Conservation (phyloP, 1,140 invertebrate species). For the Drosophila bocqueti region DNA sequence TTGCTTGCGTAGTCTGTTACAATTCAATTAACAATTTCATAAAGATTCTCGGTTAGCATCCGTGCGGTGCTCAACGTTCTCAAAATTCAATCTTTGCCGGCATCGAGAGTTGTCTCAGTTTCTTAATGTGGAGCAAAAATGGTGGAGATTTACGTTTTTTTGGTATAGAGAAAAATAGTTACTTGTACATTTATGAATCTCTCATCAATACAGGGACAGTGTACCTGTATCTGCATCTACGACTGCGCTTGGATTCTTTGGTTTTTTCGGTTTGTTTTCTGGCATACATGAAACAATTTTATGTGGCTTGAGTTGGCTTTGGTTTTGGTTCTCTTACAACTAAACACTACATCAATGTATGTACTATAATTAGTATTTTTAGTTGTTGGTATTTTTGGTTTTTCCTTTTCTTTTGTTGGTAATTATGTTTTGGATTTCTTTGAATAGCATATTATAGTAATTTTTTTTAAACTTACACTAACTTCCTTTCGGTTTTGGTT, state of each 20-base stretch:
- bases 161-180: slow-evolving; percentile 79
- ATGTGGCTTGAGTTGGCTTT: slow-evolving; percentile 56
- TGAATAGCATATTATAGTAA: slow-evolving; percentile 81
- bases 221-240: slow-evolving; percentile 32
- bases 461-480: slow-evolving; percentile 58
- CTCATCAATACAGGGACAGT: slow-evolving; percentile 35
- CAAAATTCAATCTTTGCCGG: slow-evolving; percentile 53
- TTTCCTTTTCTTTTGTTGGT: slow-evolving; percentile 62
- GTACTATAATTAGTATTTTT: slow-evolving; percentile 84
- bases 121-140: slow-evolving; percentile 78
- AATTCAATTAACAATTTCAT: slow-evolving; percentile 56
- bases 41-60: slow-evolving; percentile 39
- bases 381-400: slow-evolving; percentile 61
- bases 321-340: slow-evolving; percentile 59
- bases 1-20: slow-evolving; percentile 77
- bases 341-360: slow-evolving; percentile 84
- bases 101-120: slow-evolving; percentile 60
- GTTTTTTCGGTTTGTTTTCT: slow-evolving; percentile 57
- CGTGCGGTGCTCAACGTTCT: slow-evolving; percentile 24
- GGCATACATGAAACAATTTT: slow-evolving; percentile 72
- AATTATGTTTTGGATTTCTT: slow-evolving; percentile 85
- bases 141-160: slow-evolving; percentile 70
- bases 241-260: slow-evolving; percentile 43
- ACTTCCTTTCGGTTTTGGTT: slow-evolving; percentile 51
- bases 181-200: slow-evolving; percentile 74